Percentiles rank a stretch among this genome's conserved stretches.
phyloP scores from a whole-genome alignment of 2,888 invertebrate species.

The Coenonympha glycerion region DNA sequence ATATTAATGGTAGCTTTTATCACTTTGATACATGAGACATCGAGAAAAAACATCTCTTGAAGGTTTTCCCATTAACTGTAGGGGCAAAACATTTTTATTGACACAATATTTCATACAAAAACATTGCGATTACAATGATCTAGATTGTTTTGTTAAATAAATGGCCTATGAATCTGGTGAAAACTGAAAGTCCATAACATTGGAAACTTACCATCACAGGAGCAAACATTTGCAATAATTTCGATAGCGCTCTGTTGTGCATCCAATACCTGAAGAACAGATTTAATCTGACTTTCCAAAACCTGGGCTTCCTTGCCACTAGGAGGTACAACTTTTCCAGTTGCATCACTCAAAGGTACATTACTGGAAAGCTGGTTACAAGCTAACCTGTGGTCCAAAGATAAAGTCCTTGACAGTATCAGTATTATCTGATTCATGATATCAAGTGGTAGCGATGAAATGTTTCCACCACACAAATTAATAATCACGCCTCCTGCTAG shows the following conservation, averaged over 20 bases:
- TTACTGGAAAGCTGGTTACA: conserved; percentile 68
- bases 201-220: conserved; percentile 72
- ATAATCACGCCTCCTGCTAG: conserved; percentile 77
- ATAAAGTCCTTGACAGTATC: conserved; percentile 70
- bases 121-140: too few relatives aligned
- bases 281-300: conserved; percentile 66
- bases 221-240: conserved; percentile 82
- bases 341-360: conserved; percentile 55
- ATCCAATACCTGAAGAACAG: conserved; percentile 74
- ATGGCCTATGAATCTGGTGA: too few relatives aligned
- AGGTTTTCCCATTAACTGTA: too few relatives aligned
- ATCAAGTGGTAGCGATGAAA: conserved; percentile 55
- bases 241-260: conserved; percentile 82
- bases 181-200: too few relatives aligned
- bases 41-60: too few relatives aligned
- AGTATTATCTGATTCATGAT: conserved; percentile 68
- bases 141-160: too few relatives aligned
- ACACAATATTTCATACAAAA: too few relatives aligned
- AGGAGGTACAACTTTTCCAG: conserved; percentile 44
- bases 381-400: conserved; percentile 69
- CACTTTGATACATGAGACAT: too few relatives aligned
- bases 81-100: too few relatives aligned
- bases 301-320: conserved; percentile 57
- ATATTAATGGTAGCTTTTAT: too few relatives aligned
- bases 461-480: conserved; percentile 67